These are phyloP conservation scores for Drosophila gaucha DNA, from an alignment of 2,888 invertebrate species.

Conservation along the genomic window DNA sequence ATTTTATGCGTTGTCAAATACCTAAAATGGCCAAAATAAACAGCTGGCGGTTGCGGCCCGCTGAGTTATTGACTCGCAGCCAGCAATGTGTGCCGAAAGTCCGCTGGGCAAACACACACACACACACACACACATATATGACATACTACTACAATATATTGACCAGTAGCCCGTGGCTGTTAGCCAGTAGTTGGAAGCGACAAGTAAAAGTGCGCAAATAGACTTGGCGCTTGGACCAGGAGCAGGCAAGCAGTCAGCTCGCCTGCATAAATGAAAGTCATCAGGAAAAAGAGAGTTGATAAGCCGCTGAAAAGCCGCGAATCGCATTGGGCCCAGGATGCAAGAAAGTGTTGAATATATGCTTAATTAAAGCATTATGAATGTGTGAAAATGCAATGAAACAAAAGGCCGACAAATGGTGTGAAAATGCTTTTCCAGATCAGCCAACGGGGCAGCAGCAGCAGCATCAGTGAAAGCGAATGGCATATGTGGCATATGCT, in stretches of 20 bases:
- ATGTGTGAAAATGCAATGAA: constrained; percentile 60
- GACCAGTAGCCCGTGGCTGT: constrained; percentile 63
- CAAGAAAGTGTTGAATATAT: constrained; percentile 68
- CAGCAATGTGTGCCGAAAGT: constrained; percentile 63
- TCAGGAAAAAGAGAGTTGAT: constrained; percentile 60
- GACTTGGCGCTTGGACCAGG: constrained; percentile 29
- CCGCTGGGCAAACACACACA: constrained; percentile 38
- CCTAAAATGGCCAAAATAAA: constrained; percentile 59
- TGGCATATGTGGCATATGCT: constrained; percentile 42
- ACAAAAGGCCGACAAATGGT: constrained; percentile 47
- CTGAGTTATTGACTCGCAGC: constrained; percentile 58
- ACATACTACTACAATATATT: constrained; percentile 33
- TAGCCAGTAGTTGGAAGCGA: constrained; percentile 35
- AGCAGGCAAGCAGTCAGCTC: constrained; percentile 13
- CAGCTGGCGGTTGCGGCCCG: constrained; percentile 42
- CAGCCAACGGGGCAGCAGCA: constrained; percentile 29
- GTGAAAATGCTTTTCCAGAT: constrained; percentile 76
- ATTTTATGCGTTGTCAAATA: constrained; percentile 65
- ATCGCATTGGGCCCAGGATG: constrained; percentile 7
- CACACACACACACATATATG: neutral
- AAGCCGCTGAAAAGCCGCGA: constrained; percentile 15
- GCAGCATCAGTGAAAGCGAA: constrained; percentile 73
- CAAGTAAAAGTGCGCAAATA: constrained; percentile 76
- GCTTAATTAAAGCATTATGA: constrained; percentile 72
- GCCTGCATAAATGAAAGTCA: constrained; percentile 67